These are phyloP conservation scores for Tribolium castaneum DNA, from an alignment of 1,140 invertebrate species.

Conservation along the genomic window DNA sequence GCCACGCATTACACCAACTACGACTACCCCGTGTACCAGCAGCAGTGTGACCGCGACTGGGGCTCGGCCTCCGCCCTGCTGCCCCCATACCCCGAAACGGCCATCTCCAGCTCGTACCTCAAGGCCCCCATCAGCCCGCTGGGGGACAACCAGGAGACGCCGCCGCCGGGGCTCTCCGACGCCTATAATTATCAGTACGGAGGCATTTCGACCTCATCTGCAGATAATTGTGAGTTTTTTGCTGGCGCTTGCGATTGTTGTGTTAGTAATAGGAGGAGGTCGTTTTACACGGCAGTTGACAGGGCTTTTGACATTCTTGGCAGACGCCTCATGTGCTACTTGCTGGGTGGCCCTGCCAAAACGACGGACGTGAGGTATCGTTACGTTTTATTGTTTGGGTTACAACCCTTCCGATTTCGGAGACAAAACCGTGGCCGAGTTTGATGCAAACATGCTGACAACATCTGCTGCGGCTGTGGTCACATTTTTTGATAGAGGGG, in stretches of 20 bases:
- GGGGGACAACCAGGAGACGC: conserved; percentile 35
- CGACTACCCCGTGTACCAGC: conserved; percentile 60
- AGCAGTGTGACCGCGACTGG: conserved; percentile 61
- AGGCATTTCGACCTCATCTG: conserved; percentile 51
- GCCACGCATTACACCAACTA: conserved; percentile 56
- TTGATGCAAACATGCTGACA: background rate
- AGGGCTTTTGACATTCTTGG: conserved; percentile 50
- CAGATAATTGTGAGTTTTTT: conserved; percentile 57
- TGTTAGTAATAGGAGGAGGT: conserved; percentile 50
- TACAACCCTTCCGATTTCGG: conserved; percentile 10
- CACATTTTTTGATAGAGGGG: background rate
- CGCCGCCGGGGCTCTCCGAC: conserved; percentile 36
- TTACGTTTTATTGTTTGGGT: conserved; percentile 3
- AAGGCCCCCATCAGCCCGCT: conserved; percentile 32
- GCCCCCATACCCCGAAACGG: conserved; percentile 50
- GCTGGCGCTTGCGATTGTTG: conserved; percentile 45
- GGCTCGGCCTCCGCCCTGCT: conserved; percentile 45
- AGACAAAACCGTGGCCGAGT: background rate
- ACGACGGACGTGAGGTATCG: conserved; percentile 37
- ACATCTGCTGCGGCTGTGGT: background rate
- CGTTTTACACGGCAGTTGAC: conserved; percentile 50
- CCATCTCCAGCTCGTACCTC: conserved; percentile 44
- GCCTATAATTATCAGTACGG: conserved; percentile 55
- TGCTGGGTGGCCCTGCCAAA: conserved; percentile 54
- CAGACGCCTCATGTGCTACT: conserved; percentile 44